Evolutionary conservation across 1,140 invertebrate species (phyloP).

Genomic region (Drosophila orosa): DNA sequence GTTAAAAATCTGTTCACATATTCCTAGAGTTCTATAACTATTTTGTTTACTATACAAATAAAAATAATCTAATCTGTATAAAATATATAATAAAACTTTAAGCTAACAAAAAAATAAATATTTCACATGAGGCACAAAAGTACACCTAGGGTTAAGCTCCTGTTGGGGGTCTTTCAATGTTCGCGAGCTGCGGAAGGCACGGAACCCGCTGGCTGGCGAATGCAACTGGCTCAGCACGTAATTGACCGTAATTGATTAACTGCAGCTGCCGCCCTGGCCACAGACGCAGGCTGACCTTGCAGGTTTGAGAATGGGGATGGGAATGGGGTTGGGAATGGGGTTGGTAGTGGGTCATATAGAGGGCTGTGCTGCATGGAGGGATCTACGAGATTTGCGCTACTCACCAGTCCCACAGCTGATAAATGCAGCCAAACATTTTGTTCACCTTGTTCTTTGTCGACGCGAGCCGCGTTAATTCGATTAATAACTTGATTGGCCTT

Average conservation of each 20-base stretch:
- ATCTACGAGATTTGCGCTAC: slow-evolving; percentile 65
- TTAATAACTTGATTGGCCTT: slow-evolving; percentile 65
- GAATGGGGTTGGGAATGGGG: neutral
- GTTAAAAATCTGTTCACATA: too few species aligned
- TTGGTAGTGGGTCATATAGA: neutral
- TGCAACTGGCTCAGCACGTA: slow-evolving; percentile 58
- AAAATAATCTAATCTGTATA: neutral
- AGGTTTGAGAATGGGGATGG: slow-evolving; percentile 5
- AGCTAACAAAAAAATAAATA: neutral
- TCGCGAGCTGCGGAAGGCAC: slow-evolving; percentile 23
- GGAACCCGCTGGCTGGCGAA: slow-evolving; percentile 7
- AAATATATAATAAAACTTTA: neutral
- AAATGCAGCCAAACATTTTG: slow-evolving; percentile 88
- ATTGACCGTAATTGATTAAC: slow-evolving; percentile 81
- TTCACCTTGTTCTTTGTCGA: slow-evolving; percentile 48
- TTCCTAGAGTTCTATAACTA: too few species aligned
- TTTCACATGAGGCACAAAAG: neutral
- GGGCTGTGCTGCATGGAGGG: neutral
- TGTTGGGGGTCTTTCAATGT: slow-evolving; percentile 4
- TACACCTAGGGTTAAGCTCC: slow-evolving; percentile 20
- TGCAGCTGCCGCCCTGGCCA: slow-evolving; percentile 35
- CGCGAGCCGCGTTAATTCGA: slow-evolving; percentile 39
- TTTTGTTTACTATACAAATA: too few species aligned
- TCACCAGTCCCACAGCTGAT: slow-evolving; percentile 89
- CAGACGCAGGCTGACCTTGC: slow-evolving; percentile 30